A percentile compares a stretch with the other conserved stretches of the same genome.
Conservation (phyloP, 2,797 vertebrate genomes). For the Varecia variegata region DNA sequence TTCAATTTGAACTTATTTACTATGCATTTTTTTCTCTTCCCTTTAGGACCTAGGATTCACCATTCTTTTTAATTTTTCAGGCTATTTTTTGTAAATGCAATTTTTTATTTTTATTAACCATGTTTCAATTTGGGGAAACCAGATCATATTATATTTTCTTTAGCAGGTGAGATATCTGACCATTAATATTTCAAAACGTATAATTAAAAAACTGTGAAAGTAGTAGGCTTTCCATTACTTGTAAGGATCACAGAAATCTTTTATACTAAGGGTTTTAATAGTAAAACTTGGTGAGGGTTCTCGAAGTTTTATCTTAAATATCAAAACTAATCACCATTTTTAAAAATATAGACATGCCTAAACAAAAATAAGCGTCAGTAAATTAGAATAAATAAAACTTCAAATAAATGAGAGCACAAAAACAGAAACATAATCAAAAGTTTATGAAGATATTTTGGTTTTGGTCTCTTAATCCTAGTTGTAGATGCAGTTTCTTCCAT, state of each 20-base stretch:
- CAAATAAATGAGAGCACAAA: conserved; percentile 51
- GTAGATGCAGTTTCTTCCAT: conserved; percentile 34
- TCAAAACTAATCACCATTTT: conserved; percentile 49
- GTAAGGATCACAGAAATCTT: conserved; percentile 62
- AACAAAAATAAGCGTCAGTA: conserved; percentile 33
- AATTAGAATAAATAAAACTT: conserved; percentile 32
- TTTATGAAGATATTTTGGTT: conserved; percentile 41
- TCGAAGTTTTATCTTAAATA: conserved; percentile 52
- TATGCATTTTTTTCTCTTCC: conserved; percentile 37
- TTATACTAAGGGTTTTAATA: conserved; percentile 74
- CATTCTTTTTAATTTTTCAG: conserved; percentile 67
- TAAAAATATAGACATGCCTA: conserved; percentile 38
- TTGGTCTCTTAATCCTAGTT: neutral
- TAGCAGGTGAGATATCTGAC: conserved; percentile 54
- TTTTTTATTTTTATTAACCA: conserved; percentile 74
- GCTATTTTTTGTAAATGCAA: conserved; percentile 70
- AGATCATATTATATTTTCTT: conserved; percentile 71
- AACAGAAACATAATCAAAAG: conserved; percentile 15
- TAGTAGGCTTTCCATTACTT: conserved; percentile 45
- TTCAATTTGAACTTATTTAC: conserved; percentile 67
- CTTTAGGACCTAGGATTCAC: conserved; percentile 54
- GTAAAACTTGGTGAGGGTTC: conserved; percentile 61
- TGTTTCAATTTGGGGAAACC: conserved; percentile 59
- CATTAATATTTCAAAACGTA: conserved; percentile 66
- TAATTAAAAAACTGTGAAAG: conserved; percentile 57